phyloP scores from a whole-genome alignment of 2,113 vertebrate genomes.

The Aspiorhynchus laticeps region DNA sequence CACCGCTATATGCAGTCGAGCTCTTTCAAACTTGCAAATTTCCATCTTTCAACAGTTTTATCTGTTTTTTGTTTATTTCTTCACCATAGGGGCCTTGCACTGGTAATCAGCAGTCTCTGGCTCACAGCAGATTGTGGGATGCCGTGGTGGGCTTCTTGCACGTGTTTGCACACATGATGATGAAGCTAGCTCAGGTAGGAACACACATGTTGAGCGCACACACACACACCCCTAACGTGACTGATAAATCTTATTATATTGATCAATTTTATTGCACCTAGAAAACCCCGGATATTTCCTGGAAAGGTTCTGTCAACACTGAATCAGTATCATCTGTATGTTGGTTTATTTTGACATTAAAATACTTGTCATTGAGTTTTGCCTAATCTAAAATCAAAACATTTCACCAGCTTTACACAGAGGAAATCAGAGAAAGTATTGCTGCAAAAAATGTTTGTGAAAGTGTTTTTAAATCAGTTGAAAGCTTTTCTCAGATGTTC shows the following conservation, averaged over 20 bases:
- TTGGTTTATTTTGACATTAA: constrained; percentile 14
- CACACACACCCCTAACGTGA: constrained; percentile 4
- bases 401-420: background rate
- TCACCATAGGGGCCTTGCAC: constrained; percentile 87
- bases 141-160: constrained; percentile 96
- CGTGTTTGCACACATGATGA: constrained; percentile 98
- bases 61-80: no score
- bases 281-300: background rate
- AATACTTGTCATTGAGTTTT: background rate
- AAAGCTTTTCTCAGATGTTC: background rate
- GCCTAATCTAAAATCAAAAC: constrained; percentile 10
- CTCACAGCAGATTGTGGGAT: constrained; percentile 95
- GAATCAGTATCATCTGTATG: constrained; percentile 6
- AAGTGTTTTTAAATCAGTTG: no score
- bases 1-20: background rate
- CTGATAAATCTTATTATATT: background rate
- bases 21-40: background rate
- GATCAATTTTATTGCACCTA: background rate
- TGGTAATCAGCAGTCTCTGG: constrained; percentile 95
- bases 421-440: no score
- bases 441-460: background rate
- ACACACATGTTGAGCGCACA: background rate
- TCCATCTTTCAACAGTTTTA: no score
- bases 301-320: background rate
- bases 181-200: constrained; percentile 93